A percentile compares a stretch with the other conserved stretches of the same genome.
Conservation (phyloP, 1,140 invertebrate species). For the Goniozus legneri region DNA sequence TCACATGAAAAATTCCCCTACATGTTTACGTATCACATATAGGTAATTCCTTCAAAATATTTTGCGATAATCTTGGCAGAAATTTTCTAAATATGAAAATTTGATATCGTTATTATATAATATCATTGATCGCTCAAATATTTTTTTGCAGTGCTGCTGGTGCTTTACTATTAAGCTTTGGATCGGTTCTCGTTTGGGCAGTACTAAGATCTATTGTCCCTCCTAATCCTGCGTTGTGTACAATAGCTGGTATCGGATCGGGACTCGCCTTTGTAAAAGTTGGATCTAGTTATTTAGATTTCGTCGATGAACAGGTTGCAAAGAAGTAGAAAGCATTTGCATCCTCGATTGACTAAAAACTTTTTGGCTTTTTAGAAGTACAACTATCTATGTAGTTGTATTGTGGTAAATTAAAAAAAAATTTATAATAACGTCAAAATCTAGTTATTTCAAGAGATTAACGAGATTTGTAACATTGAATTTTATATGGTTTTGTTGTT, state of each 20-base stretch:
- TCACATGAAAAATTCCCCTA: slow-evolving; percentile 53
- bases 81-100: too few relatives aligned
- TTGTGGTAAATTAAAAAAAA: too few relatives aligned
- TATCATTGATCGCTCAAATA: not conserved
- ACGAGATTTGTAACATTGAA: too few relatives aligned
- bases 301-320: slow-evolving; percentile 43
- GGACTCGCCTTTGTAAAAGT: slow-evolving; percentile 59
- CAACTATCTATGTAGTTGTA: too few relatives aligned
- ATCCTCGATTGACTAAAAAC: too few relatives aligned
- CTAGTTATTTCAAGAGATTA: too few relatives aligned
- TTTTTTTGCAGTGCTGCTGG: slow-evolving; percentile 58
- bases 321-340: slow-evolving; percentile 29
- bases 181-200: slow-evolving; percentile 70
- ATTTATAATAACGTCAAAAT: too few relatives aligned
- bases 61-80: too few relatives aligned
- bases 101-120: too few relatives aligned
- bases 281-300: slow-evolving; percentile 59
- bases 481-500: too few relatives aligned
- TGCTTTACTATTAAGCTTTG: slow-evolving; percentile 66
- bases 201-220: slow-evolving; percentile 65
- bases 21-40: slow-evolving; percentile 49
- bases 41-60: slow-evolving; percentile 57
- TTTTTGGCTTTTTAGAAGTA: too few relatives aligned
- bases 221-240: slow-evolving; percentile 59
- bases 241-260: slow-evolving; percentile 60